Conservation (phyloP, 2,888 invertebrate genomes). For the Ectemnius continuus region DNA sequence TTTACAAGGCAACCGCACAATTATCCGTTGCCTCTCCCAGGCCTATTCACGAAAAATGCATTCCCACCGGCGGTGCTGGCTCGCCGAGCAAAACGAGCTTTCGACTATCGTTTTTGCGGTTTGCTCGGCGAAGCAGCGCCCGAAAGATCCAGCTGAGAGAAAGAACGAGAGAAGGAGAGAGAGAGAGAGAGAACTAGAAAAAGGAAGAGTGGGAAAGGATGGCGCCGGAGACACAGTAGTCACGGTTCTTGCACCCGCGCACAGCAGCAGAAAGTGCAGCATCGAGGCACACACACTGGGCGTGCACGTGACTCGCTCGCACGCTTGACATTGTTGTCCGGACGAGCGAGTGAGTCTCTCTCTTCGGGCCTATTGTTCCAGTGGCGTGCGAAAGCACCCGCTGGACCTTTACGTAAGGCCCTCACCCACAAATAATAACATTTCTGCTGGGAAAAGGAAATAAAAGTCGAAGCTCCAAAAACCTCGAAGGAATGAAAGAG, state of each 20-base stretch:
- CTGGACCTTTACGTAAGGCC: slow-evolving; percentile 29
- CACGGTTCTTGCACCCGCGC: slow-evolving; percentile 63
- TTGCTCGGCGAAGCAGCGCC: neutral
- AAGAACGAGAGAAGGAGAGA: too few species aligned
- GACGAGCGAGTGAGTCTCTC: slow-evolving; percentile 29
- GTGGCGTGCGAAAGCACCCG: slow-evolving; percentile 62
- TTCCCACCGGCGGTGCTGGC: neutral
- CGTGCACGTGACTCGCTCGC: slow-evolving; percentile 60
- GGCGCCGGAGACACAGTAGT: slow-evolving; percentile 57
- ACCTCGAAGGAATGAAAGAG: slow-evolving; percentile 13
- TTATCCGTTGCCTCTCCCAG: slow-evolving; percentile 2
- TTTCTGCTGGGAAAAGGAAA: slow-evolving; percentile 60
- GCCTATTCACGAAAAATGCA: slow-evolving; percentile 3
- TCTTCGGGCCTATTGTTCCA: slow-evolving; percentile 65
- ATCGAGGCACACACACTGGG: slow-evolving; percentile 42
- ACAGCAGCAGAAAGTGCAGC: slow-evolving; percentile 25
- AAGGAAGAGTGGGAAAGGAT: slow-evolving; percentile 22
- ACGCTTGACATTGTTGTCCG: slow-evolving; percentile 60
- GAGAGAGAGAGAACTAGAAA: too few species aligned
- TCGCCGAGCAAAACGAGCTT: neutral
- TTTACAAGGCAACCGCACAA: slow-evolving; percentile 2
- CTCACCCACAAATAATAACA: slow-evolving; percentile 63
- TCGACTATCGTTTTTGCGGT: slow-evolving; percentile 12
- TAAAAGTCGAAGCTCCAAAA: slow-evolving; percentile 41
- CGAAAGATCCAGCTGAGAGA: too few species aligned